Evolutionary conservation across 2,797 vertebrate genomes (phyloP).

Genomic region (Petrocephalus schoutedeni): DNA sequence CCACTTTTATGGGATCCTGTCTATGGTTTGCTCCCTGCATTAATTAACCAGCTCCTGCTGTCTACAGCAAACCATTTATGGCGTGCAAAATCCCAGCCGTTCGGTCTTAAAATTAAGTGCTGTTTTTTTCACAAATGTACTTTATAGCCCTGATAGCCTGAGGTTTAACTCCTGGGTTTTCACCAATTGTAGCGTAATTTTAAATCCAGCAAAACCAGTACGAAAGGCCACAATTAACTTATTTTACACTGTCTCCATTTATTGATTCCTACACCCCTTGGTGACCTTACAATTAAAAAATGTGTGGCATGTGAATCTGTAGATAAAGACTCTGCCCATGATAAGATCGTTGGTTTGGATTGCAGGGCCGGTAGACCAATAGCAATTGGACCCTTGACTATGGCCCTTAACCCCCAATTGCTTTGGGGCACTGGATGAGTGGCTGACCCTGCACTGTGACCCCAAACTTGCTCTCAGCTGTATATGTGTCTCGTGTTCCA

Average conservation of each 20-base stretch:
- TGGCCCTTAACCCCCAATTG: neutral
- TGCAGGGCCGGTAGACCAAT: neutral
- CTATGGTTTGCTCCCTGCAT: neutral
- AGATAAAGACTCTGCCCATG: neutral
- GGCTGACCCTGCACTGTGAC: neutral
- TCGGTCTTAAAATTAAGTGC: neutral
- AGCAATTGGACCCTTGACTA: neutral
- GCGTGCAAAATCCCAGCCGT: neutral
- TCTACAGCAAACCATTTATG: neutral
- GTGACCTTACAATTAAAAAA: neutral
- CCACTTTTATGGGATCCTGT: slow-evolving; percentile 12
- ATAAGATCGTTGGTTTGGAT: neutral
- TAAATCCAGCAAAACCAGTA: neutral
- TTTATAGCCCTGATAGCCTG: neutral
- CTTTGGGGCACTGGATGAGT: neutral
- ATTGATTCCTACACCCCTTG: neutral
- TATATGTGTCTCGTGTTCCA: neutral
- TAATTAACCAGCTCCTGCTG: neutral
- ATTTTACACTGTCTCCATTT: neutral
- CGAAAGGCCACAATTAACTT: neutral
- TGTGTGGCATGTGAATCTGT: neutral
- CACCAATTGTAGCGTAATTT: neutral
- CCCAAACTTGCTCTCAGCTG: neutral
- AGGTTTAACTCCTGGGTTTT: neutral
- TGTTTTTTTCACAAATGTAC: neutral